Percentiles rank a stretch among this genome's conserved stretches.
These are phyloP conservation scores for Poeciliopsis gracilis DNA, from an alignment of 2,797 vertebrate species.

Conservation along the genomic window DNA sequence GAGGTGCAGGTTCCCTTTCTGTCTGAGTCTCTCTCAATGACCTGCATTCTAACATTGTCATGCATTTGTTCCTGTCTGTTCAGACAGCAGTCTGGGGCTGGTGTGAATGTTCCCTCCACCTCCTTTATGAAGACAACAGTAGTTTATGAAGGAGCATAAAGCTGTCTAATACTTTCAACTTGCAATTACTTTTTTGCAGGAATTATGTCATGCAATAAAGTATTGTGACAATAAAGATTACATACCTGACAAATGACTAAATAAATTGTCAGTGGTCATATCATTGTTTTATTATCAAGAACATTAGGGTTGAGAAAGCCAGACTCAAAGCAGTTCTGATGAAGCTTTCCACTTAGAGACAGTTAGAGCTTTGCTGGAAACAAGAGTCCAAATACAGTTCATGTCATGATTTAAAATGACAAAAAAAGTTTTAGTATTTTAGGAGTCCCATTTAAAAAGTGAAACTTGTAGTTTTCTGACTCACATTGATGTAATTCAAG, in stretches of 20 bases:
- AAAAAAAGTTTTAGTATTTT: not conserved
- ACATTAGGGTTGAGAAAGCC: not conserved
- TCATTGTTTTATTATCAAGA: constrained; percentile 10
- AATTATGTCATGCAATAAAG: constrained; percentile 35
- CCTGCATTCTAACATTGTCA: constrained; percentile 39
- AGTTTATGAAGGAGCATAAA: constrained; percentile 59
- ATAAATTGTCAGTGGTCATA: constrained; percentile 6
- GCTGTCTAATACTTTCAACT: constrained; percentile 31
- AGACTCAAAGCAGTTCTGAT: not conserved
- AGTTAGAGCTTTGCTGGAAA: not conserved
- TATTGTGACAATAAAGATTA: not conserved
- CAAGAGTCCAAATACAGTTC: not conserved
- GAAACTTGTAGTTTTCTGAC: not conserved
- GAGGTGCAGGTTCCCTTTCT: constrained; percentile 28
- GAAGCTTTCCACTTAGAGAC: not conserved
- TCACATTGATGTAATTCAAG: not conserved
- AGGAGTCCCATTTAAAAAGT: not conserved
- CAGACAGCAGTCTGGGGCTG: constrained; percentile 30
- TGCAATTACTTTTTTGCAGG: constrained; percentile 32
- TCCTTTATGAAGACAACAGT: constrained; percentile 32
- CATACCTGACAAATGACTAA: constrained; percentile 4
- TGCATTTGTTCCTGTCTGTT: constrained; percentile 44
- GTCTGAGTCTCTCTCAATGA: constrained; percentile 45
- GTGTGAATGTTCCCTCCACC: constrained; percentile 21
- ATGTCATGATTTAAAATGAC: not conserved